Conservation (phyloP, 2,888 invertebrate genomes). For the Lasioglossum villosulum region DNA sequence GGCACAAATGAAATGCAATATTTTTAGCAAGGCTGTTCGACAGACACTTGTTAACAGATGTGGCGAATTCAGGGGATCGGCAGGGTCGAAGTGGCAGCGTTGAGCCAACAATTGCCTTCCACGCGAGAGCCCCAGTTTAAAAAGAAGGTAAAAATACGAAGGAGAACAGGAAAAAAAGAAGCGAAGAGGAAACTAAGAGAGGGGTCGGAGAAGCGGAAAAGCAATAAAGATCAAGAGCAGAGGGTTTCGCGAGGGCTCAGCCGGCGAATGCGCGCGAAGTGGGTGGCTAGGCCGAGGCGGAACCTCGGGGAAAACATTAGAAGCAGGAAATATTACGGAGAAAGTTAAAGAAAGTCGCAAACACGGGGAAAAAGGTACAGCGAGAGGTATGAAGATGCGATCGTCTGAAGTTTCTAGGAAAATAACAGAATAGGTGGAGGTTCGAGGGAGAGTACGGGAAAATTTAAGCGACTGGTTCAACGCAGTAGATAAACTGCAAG, state of each 20-base stretch:
- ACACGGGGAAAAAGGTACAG: background rate
- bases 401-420: background rate
- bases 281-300: background rate
- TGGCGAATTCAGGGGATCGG: background rate
- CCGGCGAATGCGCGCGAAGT: background rate
- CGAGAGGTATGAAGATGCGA: background rate
- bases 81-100: background rate
- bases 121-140: background rate
- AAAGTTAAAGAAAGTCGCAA: background rate
- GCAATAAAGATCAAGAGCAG: conserved; percentile 3
- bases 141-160: background rate
- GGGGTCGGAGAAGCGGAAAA: background rate
- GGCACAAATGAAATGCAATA: no score
- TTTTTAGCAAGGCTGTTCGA: no score
- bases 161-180: background rate
- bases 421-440: background rate
- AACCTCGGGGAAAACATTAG: background rate
- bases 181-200: background rate
- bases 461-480: conserved; percentile 5
- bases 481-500: background rate
- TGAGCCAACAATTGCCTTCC: background rate
- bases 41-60: background rate
- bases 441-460: background rate
- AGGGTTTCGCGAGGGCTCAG: conserved; percentile 2
- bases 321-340: conserved; percentile 1